Evolutionary conservation across 1,140 invertebrate species (phyloP).

Genomic region (Stratiolaelaps scimitus): DNA sequence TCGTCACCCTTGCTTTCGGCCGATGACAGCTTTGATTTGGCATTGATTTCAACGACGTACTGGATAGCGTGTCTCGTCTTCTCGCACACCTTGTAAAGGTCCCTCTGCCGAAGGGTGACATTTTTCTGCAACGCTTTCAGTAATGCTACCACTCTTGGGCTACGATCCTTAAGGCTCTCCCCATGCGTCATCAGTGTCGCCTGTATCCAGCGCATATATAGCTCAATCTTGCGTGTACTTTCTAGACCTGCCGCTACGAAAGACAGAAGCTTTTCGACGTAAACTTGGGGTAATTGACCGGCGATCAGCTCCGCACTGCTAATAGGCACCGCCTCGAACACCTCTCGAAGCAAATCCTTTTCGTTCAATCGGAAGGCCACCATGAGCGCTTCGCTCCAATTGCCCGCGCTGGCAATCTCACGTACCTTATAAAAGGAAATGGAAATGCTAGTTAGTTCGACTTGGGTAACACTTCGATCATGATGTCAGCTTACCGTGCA

Average conservation of each 20-base stretch:
- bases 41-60: constrained; percentile 4
- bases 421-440: constrained; percentile 46
- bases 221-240: constrained; percentile 65
- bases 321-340: constrained; percentile 66
- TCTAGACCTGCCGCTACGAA: constrained; percentile 59
- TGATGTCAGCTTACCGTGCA: no score
- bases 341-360: constrained; percentile 57
- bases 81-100: constrained; percentile 69
- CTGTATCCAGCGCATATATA: constrained; percentile 68
- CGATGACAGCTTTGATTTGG: neutral
- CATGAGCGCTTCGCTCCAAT: constrained; percentile 61
- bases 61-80: constrained; percentile 6
- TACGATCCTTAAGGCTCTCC: constrained; percentile 44
- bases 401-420: constrained; percentile 49
- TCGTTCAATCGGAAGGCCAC: constrained; percentile 79
- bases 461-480: no score
- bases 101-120: constrained; percentile 60
- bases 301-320: constrained; percentile 59
- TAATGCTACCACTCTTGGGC: constrained; percentile 47
- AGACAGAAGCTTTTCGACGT: constrained; percentile 56
- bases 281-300: constrained; percentile 55
- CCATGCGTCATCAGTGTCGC: constrained; percentile 52
- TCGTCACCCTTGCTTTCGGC: neutral
- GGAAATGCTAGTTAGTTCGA: no score
- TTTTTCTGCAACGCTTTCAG: constrained; percentile 64